Evolutionary conservation across 2,888 invertebrate genomes (phyloP), one percentile per base, ranked within the genome.

Genomic region (Zonitis immaculata): DNA sequence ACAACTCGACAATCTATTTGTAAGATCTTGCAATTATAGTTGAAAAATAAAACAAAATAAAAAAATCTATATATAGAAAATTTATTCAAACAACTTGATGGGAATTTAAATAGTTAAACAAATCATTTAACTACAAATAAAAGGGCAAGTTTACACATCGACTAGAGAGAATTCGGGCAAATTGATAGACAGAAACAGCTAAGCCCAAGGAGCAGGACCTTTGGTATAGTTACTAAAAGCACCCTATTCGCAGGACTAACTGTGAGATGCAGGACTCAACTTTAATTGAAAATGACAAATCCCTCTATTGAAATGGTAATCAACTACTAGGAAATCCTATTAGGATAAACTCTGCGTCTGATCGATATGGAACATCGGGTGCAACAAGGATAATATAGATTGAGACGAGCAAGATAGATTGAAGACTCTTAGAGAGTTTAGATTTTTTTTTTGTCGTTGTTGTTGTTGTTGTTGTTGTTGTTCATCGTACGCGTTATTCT

Each of bases 251-350:
- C 59, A 63, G 64, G 64, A 63, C 66, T 63, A 65, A 66, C 66
- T 70, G 71, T 67, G 72, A 72, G 73, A 73, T 71, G 70, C 73
- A 73, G 73, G 74, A 76, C 77, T 76, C 76, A 76, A 77, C 77
- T 77, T 77, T 77, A 77, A 77, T 77, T 77, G 77, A 76, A 77
- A 77, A 76, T 76, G 76, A 76, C 76, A 77, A 77, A 77, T 77
- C 77, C 77, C 75, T 75, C 76, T 75, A 77, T 77, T 77, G 75
- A 77, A 77, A 77, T 77, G 77, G 77, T 77, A 77, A 77, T 77
- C 76, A 77, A 76, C 76, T 77, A 77, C 76, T 76, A 77, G 73
- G 76, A 74, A 77, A 77, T 77, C 77, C 77, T 76, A 77, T 77
- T 77, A 77, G 76, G 76, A 77, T 77, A 75, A 76, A 76, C 76